Conservation (phyloP, 2,797 vertebrate species). For the Poecilia gillii region DNA sequence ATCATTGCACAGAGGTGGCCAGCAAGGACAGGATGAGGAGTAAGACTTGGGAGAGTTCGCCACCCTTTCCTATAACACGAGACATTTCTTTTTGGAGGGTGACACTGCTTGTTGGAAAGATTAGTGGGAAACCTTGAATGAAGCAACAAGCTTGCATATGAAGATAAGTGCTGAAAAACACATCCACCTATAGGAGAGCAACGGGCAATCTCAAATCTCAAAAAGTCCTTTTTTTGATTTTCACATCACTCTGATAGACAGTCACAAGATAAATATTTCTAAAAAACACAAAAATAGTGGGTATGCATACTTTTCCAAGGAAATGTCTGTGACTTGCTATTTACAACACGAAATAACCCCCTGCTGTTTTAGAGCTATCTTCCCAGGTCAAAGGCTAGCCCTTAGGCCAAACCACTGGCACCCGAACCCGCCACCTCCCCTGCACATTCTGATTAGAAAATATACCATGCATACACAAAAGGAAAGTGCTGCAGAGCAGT, state of each 20-base stretch:
- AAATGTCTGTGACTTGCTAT: constrained; percentile 52
- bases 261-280: not conserved
- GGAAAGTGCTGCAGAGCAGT: constrained; percentile 58
- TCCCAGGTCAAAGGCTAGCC: constrained; percentile 67
- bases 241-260: constrained; percentile 43
- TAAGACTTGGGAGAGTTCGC: constrained; percentile 50
- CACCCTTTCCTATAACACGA: constrained; percentile 50
- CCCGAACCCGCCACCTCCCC: constrained; percentile 57
- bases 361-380: constrained; percentile 54
- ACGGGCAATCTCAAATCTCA: constrained; percentile 38
- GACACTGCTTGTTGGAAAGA: constrained; percentile 71
- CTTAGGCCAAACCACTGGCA: constrained; percentile 59
- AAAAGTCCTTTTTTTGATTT: constrained; percentile 34
- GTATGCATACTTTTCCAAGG: constrained; percentile 45
- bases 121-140: constrained; percentile 71
- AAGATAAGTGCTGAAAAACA: constrained; percentile 74
- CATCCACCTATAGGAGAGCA: constrained; percentile 55
- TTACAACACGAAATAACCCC: constrained; percentile 45
- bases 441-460: constrained; percentile 75
- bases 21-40: constrained; percentile 56
- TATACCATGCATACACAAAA: constrained; percentile 63
- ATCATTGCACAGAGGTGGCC: constrained; percentile 42
- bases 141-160: constrained; percentile 62
- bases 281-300: constrained; percentile 30
- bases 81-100: constrained; percentile 68